A percentile compares a stretch with the other conserved stretches of the same genome.
phyloP scores from a whole-genome alignment of 2,797 vertebrate genomes.

The Liasis olivaceus region DNA sequence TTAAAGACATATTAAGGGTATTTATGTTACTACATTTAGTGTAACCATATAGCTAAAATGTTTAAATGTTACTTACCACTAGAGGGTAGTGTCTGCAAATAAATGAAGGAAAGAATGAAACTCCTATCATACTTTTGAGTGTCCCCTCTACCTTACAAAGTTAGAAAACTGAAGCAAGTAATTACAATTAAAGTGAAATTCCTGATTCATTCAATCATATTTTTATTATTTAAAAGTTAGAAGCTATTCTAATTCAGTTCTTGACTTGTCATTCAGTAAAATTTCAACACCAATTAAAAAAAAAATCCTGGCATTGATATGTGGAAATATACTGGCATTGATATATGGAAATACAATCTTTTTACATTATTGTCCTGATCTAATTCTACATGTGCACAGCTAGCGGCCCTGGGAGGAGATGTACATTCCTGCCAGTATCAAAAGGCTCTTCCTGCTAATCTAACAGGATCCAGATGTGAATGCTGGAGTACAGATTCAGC shows the following conservation, averaged over 20 bases:
- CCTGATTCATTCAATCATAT: neutral
- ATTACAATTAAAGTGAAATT: neutral
- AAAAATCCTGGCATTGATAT: neutral
- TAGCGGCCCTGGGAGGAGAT: neutral
- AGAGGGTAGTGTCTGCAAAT: conserved; percentile 73
- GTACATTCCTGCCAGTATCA: neutral
- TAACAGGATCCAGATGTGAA: neutral
- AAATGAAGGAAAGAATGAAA: conserved; percentile 34
- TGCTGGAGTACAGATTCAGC: neutral
- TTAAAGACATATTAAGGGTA: neutral
- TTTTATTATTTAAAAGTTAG: neutral
- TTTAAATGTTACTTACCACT: conserved; percentile 48
- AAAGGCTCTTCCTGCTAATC: neutral
- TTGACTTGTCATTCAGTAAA: conserved; percentile 11
- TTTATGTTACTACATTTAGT: neutral
- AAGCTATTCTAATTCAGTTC: neutral
- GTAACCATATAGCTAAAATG: neutral
- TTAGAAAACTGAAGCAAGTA: conserved; percentile 6
- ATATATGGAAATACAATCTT: neutral
- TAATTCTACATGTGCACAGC: neutral
- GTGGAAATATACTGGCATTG: neutral
- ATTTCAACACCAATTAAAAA: neutral
- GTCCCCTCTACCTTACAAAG: conserved; percentile 30
- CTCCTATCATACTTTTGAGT: neutral
- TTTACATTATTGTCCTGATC: neutral